Base-by-base conservation (phyloP, 2,888 invertebrate genomes). In the Cancer borealis region DNA sequence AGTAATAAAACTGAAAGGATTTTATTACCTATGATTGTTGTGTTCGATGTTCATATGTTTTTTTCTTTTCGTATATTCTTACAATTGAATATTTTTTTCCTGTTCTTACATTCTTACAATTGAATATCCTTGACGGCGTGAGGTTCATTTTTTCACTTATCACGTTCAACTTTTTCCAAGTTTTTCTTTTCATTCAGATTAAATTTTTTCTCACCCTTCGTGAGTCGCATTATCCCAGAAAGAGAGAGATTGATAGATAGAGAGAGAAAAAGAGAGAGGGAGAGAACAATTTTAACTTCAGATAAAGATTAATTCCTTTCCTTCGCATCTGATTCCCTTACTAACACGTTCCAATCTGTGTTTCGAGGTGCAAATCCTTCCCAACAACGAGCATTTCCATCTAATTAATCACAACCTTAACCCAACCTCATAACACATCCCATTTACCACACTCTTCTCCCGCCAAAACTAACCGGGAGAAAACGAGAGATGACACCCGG, bases 211-310 rank as follows among this genome's bases (percentile, higher is more conserved):
- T 6, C n/a, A 66, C 3, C n/a, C 21, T 66, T 66, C n/a, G 14
- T 66, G 66, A 6, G 66, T 8, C 66, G 66, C n/a, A 66, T 66
- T 66, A 54, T 10, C 54, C 5, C 54, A 66, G 66, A 66, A n/a
- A 66, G 66, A 66, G 66, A 66, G 79, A 79, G 79, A 30, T 10
- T 12, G 79, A 30, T 21, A 66, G 66, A 66, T 21, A 66, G 66
- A 66, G 66, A 66, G n/a, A 66, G 66, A 66, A n/a, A 66, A n/a
- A 66, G 66, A 66, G n/a, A 66, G n/a, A 66, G 66, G n/a, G 66
- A 66, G 66, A 6, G 21, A 30, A 6, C 1, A 79, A 79, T 1
- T 30, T 8, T 30, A 30, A 8, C 8, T 79, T 79, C 26, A 30
- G 79, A 79, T 79, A 79, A 79, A 79, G 30, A 79, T 79, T 30